Evolutionary conservation across 1,140 invertebrate species (phyloP).

Genomic region (Pseudomyrmex gracilis): DNA sequence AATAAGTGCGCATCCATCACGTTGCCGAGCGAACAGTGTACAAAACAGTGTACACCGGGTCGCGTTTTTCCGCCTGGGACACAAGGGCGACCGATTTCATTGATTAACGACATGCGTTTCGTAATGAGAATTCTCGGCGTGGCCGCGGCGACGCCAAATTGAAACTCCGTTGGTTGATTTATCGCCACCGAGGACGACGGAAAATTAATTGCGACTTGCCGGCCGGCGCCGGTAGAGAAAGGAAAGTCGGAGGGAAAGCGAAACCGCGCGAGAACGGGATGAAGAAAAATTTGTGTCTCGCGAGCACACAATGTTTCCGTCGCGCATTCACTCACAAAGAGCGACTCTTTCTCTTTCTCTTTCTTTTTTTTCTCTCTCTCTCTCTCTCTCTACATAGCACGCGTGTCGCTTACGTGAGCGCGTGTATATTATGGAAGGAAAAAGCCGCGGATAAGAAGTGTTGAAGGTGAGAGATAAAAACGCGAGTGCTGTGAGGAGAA

Average conservation of each 20-base stretch:
- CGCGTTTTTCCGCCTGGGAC: conserved; percentile 37
- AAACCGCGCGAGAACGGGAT: background rate
- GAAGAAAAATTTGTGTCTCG: conserved; percentile 60
- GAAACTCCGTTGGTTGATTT: conserved; percentile 67
- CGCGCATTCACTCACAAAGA: too few species aligned
- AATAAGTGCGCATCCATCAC: conserved; percentile 35
- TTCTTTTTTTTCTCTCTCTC: too few species aligned
- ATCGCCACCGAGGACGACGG: conserved; percentile 55
- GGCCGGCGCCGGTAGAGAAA: background rate
- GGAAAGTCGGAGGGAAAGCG: conserved; percentile 18
- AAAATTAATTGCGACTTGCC: conserved; percentile 68
- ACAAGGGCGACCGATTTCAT: conserved; percentile 30
- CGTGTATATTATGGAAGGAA: background rate
- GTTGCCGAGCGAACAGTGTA: background rate
- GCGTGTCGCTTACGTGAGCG: background rate
- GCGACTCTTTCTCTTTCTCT: too few species aligned
- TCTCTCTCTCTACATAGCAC: background rate
- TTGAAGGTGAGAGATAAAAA: conserved; percentile 30
- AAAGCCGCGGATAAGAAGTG: background rate
- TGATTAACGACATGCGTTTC: conserved; percentile 61
- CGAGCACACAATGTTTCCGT: background rate
- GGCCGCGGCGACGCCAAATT: conserved; percentile 59
- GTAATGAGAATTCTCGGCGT: conserved; percentile 58
- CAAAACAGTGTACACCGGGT: background rate
- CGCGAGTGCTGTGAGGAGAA: background rate